Percentiles rank a stretch among this genome's conserved stretches.
These are phyloP conservation scores for Cynaeus angustus DNA, from an alignment of 2,888 invertebrate species.

Conservation along the genomic window DNA sequence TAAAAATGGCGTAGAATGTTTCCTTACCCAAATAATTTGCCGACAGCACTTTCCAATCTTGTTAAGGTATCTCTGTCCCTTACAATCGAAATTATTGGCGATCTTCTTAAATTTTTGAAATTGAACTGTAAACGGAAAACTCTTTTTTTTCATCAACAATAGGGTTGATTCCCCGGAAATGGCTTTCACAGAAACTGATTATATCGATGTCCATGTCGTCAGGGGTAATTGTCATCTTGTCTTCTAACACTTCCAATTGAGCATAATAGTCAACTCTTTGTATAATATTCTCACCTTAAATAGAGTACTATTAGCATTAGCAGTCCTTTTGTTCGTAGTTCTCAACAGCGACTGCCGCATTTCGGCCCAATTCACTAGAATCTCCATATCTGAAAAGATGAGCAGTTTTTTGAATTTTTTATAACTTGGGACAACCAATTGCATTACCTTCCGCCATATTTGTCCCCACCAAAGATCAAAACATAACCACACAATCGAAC, in stretches of 20 bases:
- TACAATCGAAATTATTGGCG: conserved; percentile 7
- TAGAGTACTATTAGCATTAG: conserved; percentile 5
- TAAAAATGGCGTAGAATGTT: conserved; percentile 40
- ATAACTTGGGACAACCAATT: conserved; percentile 17
- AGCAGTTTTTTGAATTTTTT: conserved; percentile 23
- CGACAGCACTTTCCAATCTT: conserved; percentile 19
- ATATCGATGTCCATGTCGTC: conserved; percentile 30
- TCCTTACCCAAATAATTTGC: conserved; percentile 36
- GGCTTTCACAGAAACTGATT: conserved; percentile 8
- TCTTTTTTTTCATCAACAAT: conserved; percentile 14
- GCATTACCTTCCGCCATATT: conserved; percentile 15
- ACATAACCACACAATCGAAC: neutral
- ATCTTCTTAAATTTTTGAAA: conserved; percentile 10
- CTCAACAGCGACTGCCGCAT: conserved; percentile 21
- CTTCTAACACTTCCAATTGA: conserved; percentile 16
- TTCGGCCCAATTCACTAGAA: conserved; percentile 32
- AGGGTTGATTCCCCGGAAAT: conserved; percentile 7
- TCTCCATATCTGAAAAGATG: conserved; percentile 30
- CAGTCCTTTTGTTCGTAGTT: conserved; percentile 24
- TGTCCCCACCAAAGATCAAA: neutral
- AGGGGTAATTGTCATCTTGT: conserved; percentile 19
- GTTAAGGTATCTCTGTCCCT: conserved; percentile 7
- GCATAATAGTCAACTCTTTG: conserved; percentile 30
- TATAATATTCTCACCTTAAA: conserved; percentile 26
- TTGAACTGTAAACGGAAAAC: conserved; percentile 11